phyloP scores from a whole-genome alignment of 2,797 vertebrate genomes.

The Sebastes melanostomus region DNA sequence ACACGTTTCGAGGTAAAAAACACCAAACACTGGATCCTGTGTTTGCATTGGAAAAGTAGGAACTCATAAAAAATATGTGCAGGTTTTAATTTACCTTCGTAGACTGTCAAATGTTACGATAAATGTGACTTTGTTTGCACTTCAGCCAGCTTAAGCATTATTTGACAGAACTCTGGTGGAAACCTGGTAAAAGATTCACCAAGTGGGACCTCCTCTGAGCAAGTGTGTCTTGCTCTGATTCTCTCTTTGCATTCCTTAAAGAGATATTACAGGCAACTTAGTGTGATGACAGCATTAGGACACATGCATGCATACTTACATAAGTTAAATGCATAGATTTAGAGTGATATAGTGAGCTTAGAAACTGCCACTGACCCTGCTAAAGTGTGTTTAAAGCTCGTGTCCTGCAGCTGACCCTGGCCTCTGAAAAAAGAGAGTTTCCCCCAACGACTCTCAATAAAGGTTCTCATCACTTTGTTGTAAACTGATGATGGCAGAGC shows the following conservation, averaged over 20 bases:
- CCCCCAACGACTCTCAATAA: not conserved
- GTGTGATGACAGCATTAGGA: not conserved
- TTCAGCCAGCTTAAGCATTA: not conserved
- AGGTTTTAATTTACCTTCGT: not conserved
- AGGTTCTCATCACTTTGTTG: not conserved
- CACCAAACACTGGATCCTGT: slow-evolving; percentile 17
- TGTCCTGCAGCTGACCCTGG: not conserved
- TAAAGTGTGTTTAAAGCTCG: not conserved
- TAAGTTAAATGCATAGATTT: not conserved
- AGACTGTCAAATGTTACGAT: not conserved
- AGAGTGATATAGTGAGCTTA: not conserved
- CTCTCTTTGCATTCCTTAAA: slow-evolving; percentile 1
- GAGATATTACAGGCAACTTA: not conserved
- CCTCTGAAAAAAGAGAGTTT: too few relatives aligned
- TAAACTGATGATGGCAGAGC: not conserved
- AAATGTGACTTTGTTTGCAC: not conserved
- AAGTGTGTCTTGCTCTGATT: not conserved
- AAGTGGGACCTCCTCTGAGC: slow-evolving; percentile 21
- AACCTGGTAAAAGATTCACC: slow-evolving; percentile 45
- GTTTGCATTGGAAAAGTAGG: not conserved
- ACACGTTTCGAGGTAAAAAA: slow-evolving; percentile 4
- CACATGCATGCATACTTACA: not conserved
- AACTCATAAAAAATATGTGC: not conserved
- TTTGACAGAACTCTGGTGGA: not conserved
- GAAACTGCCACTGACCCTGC: not conserved